Percentiles rank a stretch among this genome's conserved stretches.
These are phyloP conservation scores for Heteromormyrus szaboi DNA, from an alignment of 2,797 vertebrate genomes.

Conservation along the genomic window DNA sequence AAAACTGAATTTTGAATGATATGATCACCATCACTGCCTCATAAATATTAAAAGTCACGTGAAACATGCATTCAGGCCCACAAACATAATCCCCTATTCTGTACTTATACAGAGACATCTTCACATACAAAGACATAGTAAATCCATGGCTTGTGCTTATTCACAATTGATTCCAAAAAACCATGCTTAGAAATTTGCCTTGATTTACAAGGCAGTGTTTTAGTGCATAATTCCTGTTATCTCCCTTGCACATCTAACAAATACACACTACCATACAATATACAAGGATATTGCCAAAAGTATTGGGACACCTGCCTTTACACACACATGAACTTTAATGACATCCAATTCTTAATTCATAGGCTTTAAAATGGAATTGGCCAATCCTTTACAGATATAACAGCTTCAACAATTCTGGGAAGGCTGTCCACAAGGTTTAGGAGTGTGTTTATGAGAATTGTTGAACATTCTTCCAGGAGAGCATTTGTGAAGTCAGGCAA, in stretches of 20 bases:
- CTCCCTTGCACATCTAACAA: not conserved
- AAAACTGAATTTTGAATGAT: not conserved
- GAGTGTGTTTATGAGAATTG: too few relatives aligned
- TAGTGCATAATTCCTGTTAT: not conserved
- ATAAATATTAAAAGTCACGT: not conserved
- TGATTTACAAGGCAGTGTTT: not conserved
- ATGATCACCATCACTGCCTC: not conserved
- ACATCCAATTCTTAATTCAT: too few relatives aligned
- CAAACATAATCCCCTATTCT: not conserved
- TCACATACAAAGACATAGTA: not conserved
- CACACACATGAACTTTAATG: too few relatives aligned
- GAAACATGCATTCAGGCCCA: not conserved
- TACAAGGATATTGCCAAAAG: too few relatives aligned
- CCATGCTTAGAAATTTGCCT: not conserved
- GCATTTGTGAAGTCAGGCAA: too few relatives aligned
- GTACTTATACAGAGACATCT: constrained; percentile 5
- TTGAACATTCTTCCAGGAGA: too few relatives aligned
- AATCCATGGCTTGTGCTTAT: not conserved
- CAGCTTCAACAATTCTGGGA: too few relatives aligned
- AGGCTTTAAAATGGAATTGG: too few relatives aligned
- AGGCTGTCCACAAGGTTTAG: too few relatives aligned
- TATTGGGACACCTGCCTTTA: too few relatives aligned
- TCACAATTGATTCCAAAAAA: not conserved
- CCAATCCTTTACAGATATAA: too few relatives aligned
- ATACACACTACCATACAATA: not conserved